Evolutionary conservation across 2,888 invertebrate genomes (phyloP), one percentile per base, ranked within the genome.

Genomic region (Drosophila fulvimacula): DNA sequence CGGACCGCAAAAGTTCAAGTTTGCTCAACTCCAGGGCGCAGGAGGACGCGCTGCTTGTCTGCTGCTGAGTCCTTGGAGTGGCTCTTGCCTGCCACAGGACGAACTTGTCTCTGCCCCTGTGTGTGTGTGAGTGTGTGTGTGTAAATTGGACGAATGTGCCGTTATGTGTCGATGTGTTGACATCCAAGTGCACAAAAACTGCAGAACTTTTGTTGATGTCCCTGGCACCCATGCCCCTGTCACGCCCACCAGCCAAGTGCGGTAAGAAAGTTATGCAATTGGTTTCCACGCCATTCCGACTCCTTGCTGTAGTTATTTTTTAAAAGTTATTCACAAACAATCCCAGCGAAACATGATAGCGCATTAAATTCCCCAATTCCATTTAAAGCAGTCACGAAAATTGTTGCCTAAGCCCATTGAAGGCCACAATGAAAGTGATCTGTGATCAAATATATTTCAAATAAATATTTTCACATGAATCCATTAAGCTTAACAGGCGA

Each of bases 121-220:
- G 1, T 44, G 3, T 32, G 4, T 51, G 7, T 51, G 0, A 21
- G 19, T 32, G 5, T 61, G n/a, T 46, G 38, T 73, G 85, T 88
- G 89, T 89, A 84, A 87, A 79, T 89, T 83, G 82, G 86, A 88
- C 82, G 77, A 83, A 83, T 89, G 85, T 81, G 89, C 70, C 82
- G 79, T 84, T 81, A 81, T 87, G 79, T 84, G 82, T 81, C 87
- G 73, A 81, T 84, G 83, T 88, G 89, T 76, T 84, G 89, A 82
- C 83, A 89, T 70, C 82, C 73, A 82, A 88, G 79, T 88, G 84
- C 87, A 81, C 66, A 41, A 41, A 65, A 68, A 76, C 48, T 53
- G 60, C 69, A 59, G 55, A 79, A 76, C 64, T 76, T 73, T 82
- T 85, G 76, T 79, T 67, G 66, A 82, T 73, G 71, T 66, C 51